Base-by-base conservation (phyloP, 2,113 vertebrate genomes). In the Mus pahari region DNA sequence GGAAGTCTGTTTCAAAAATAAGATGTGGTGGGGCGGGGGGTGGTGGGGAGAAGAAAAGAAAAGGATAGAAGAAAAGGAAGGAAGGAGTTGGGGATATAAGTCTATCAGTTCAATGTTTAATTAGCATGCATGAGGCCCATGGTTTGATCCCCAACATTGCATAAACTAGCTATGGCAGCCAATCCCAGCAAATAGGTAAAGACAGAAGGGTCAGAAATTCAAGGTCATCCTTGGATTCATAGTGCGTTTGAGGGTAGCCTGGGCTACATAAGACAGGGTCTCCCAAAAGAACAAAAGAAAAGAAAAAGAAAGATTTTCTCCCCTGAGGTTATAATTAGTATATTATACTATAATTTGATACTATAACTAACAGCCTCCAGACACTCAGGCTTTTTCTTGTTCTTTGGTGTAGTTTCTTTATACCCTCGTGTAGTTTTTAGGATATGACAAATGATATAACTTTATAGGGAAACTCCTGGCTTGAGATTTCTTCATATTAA, bases 401-500 rank as follows among this genome's bases (percentile, higher is more conserved):
- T 58, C 55, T 58, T 58, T 83, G 55, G n/a, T 84, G 12, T n/a
- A 11, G 1, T 17, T 45, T 33, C 14, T 8, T 77, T 45, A 64
- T 0, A 31, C 5, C 13, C 5, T 45, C 42, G 26, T 31, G 26
- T 45, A 45, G 26, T 84, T 64, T 31, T 64, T 31, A 45, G 39
- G 26, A 31, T 12, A 31, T 42, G 81, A 84, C 24, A 62, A 64
- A 45, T 42, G 4, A 45, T 28, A 45, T 0, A 6, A 14, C 58
- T 45, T 64, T 24, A 84, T 45, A 26, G n/a, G 24, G 26, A 84
- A 42, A 31, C n/a, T 3, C 17, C 28, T 83, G 4, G 5, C 14
- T 39, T 94, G 62, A 62, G 62, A 95, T 31, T 62, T 95, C 58
- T 92, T 92, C 5, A 62, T 20, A 42, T 39, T 58, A n/a, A 20